Evolutionary conservation across 2,888 invertebrate genomes (phyloP).

Genomic region (Germaria angustata): DNA sequence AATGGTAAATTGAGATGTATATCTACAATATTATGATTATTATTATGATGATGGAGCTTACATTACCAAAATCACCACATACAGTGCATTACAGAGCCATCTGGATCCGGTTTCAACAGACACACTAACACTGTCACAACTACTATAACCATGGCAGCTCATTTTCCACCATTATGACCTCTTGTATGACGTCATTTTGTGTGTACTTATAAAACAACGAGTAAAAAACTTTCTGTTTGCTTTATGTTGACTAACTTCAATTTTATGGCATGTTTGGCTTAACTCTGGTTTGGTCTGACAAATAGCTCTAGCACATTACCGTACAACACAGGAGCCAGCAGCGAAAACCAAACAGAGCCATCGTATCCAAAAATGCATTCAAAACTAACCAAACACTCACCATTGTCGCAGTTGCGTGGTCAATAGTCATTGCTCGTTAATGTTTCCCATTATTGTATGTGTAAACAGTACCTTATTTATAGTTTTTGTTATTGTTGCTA

Average conservation of each 20-base stretch:
- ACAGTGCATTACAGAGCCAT: conserved; percentile 54
- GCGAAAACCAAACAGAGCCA: conserved; percentile 28
- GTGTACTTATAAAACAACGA: no score
- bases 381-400: conserved; percentile 56
- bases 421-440: conserved; percentile 48
- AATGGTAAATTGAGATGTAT: conserved; percentile 1
- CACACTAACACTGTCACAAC: neutral
- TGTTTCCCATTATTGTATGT: neutral
- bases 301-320: conserved; percentile 54
- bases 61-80: conserved; percentile 48
- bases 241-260: conserved; percentile 54
- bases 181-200: conserved; percentile 50
- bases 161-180: conserved; percentile 6
- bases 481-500: conserved; percentile 8
- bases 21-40: conserved; percentile 45
- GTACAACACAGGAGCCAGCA: neutral
- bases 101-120: conserved; percentile 57
- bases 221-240: conserved; percentile 30
- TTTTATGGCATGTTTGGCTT: conserved; percentile 59
- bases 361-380: conserved; percentile 53
- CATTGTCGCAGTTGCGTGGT: conserved; percentile 62
- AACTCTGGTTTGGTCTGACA: conserved; percentile 54
- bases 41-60: conserved; percentile 15
- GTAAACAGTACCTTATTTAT: neutral
- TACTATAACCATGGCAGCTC: neutral